phyloP scores from a whole-genome alignment of 2,888 invertebrate species.

The Xestoiulus laeticollis region DNA sequence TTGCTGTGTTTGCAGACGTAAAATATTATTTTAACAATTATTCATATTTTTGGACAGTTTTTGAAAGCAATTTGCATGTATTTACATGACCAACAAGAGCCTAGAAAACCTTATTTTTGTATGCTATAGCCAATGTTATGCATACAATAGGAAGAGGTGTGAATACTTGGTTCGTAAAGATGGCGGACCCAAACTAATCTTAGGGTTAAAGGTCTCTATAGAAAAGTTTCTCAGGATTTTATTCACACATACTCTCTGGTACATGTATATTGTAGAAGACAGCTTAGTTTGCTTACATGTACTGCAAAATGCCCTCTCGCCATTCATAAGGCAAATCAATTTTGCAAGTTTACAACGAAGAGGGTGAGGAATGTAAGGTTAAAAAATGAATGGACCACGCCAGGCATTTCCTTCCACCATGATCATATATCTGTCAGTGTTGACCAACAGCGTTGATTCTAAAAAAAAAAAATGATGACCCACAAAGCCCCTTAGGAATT shows the following conservation, averaged over 20 bases:
- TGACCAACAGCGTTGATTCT: constrained; percentile 10
- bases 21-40: no score
- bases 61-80: no score
- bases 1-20: no score
- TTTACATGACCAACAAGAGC: no score
- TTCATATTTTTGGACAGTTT: no score
- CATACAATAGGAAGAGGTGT: no score
- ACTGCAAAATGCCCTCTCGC: neutral
- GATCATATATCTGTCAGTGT: constrained; percentile 14
- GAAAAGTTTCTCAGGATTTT: neutral
- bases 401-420: constrained; percentile 24
- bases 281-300: neutral
- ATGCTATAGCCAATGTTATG: no score
- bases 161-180: no score
- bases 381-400: neutral
- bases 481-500: neutral
- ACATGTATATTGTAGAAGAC: neutral
- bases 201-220: neutral
- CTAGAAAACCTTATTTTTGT: no score
- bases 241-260: neutral
- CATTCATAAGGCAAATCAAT: neutral
- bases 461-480: constrained; percentile 5
- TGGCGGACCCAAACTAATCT: no score
- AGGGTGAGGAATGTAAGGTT: neutral
- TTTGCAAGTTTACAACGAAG: neutral